Evolutionary conservation across 2,888 invertebrate species (phyloP).

Genomic region (Eilema sororculum): DNA sequence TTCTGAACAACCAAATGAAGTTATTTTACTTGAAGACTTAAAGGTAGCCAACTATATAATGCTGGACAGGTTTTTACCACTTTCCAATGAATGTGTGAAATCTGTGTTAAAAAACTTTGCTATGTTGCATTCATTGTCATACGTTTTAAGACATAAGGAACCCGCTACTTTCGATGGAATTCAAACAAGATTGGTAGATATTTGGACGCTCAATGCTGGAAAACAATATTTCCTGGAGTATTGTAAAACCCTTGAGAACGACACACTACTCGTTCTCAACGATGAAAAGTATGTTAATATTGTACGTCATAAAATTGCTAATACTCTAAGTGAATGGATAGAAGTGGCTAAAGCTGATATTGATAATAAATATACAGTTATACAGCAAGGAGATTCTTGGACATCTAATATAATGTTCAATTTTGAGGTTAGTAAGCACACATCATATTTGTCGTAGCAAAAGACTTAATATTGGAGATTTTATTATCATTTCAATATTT

Average conservation of each 20-base stretch:
- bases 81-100: constrained; percentile 55
- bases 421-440: constrained; percentile 50
- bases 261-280: constrained; percentile 42
- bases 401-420: constrained; percentile 66
- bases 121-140: constrained; percentile 65
- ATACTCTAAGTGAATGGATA: constrained; percentile 1
- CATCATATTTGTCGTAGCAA: no score
- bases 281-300: constrained; percentile 48
- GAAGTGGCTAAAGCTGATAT: constrained; percentile 41
- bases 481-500: no score
- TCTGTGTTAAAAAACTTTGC: constrained; percentile 62
- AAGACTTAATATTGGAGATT: not conserved
- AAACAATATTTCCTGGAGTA: constrained; percentile 10
- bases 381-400: constrained; percentile 68
- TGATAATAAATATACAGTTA: constrained; percentile 54
- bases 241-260: constrained; percentile 35
- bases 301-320: constrained; percentile 39
- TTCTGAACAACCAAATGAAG: constrained; percentile 55
- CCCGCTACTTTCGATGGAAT: constrained; percentile 49
- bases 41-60: constrained; percentile 51
- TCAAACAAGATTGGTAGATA: constrained; percentile 43
- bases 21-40: constrained; percentile 67
- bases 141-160: constrained; percentile 57
- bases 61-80: constrained; percentile 56
- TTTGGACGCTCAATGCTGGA: constrained; percentile 23